These are phyloP conservation scores for Grantiella picta DNA, from an alignment of 2,113 vertebrate species.

Conservation along the genomic window DNA sequence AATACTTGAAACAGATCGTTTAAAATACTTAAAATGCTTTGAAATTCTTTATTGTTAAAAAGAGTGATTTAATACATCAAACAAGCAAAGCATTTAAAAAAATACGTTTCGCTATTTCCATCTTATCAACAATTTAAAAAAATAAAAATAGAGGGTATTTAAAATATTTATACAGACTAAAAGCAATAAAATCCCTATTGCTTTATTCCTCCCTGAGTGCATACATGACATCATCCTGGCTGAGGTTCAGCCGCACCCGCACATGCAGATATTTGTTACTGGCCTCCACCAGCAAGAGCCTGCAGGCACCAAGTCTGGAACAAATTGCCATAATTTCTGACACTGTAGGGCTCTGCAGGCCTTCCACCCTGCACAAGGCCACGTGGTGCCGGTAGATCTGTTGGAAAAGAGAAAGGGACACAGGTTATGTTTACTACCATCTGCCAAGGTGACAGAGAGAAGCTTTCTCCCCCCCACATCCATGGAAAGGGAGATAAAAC, in stretches of 20 bases:
- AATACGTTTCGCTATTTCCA: neutral
- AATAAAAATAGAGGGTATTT: neutral
- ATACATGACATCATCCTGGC: conserved; percentile 87
- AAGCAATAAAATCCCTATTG: neutral
- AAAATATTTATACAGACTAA: neutral
- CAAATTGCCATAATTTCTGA: conserved; percentile 84
- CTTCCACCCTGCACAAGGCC: conserved; percentile 88
- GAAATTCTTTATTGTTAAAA: conserved; percentile 19
- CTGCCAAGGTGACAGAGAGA: neutral
- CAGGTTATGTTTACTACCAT: neutral
- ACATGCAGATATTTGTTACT: conserved; percentile 82
- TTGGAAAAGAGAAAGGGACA: neutral
- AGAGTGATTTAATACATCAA: neutral
- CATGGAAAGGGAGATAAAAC: neutral
- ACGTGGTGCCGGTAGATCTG: conserved; percentile 89
- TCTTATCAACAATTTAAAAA: neutral
- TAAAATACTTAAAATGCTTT: neutral
- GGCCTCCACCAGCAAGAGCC: conserved; percentile 84
- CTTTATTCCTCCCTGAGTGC: conserved; percentile 82
- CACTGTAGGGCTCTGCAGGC: conserved; percentile 77
- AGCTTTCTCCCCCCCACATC: neutral
- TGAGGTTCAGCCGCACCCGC: conserved; percentile 87
- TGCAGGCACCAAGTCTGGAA: conserved; percentile 82
- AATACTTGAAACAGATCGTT: neutral
- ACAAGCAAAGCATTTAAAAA: neutral